These are phyloP conservation scores for Saxicola maurus DNA, from an alignment of 2,797 vertebrate genomes.

Conservation along the genomic window DNA sequence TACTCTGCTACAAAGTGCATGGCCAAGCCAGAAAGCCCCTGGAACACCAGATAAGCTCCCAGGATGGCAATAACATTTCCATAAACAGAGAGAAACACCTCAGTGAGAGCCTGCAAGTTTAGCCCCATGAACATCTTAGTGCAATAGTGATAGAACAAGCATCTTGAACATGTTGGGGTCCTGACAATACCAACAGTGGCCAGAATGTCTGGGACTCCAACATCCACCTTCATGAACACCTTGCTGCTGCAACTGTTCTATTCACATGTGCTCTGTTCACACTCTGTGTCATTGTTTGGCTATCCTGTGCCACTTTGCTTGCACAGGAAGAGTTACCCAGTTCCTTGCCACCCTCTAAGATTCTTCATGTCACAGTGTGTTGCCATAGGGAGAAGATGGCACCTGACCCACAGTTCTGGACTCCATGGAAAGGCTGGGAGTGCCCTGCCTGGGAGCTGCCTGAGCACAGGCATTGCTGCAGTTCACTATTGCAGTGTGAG, in stretches of 20 bases:
- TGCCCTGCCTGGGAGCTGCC: not conserved
- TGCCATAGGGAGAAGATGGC: not conserved
- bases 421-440: not conserved
- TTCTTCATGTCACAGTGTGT: not conserved
- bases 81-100: not conserved
- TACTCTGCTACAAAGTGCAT: not conserved
- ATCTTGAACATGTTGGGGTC: fast-evolving
- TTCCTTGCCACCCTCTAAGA: not conserved
- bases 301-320: not conserved
- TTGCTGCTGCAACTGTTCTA: not conserved
- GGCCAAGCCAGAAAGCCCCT: not conserved
- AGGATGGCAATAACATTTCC: not conserved
- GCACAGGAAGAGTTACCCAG: not conserved
- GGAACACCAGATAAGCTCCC: not conserved
- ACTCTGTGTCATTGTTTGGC: not conserved
- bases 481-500: not conserved
- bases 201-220: not conserved
- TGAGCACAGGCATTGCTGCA: fast-evolving
- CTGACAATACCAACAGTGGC: not conserved
- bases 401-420: not conserved
- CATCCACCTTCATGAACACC: no score
- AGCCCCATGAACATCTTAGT: not conserved
- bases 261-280: not conserved
- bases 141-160: not conserved
- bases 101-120: not conserved